Evolutionary conservation across 1,140 invertebrate genomes (phyloP), one percentile per base, ranked within the genome.

Genomic region (Anoplolepis gracilipes): DNA sequence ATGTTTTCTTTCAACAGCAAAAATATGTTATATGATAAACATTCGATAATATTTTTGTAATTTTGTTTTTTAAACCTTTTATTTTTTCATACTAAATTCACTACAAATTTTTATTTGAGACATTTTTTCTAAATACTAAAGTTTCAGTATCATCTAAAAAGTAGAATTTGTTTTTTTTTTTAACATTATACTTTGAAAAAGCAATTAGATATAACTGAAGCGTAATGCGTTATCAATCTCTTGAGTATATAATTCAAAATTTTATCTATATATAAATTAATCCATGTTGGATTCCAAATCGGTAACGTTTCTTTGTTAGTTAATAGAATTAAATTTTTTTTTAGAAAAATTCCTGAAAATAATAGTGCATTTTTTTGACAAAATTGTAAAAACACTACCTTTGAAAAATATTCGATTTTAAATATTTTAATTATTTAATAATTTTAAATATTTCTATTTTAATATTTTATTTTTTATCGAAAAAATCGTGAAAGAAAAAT

Each of bases 41-140:
- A n/a, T 25, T n/a, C 28, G 16, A 76, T 28, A 39, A 22, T 55
- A 0, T 73, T 61, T 76, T 61, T 16, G 6, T 16, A 42, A 62
- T 28, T 25, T 5, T 53, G 16, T 33, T 53, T 33, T 72, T 10
- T 19, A 4, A 72, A 33, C 0, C 22, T 49, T 70, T 7, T 39
- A 39, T 39, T 19, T 25, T 39, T 13, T 22, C 25, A 25, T 1
- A 16, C 5, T 61, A 33, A 59, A 76, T 42, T 53, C 25, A 28
- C 1, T 28, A 22, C 5, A 76, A 76, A 61, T 39, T 76, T 76
- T 76, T 59, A 76, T 39, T 28, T 0, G 2, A 73, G 8, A 76
- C 6, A 59, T 25, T 76, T 62, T 59, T 6, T 25, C 5, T 59
- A n/a, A n/a, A 62, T 62, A 36, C 16, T 61, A 28, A 76, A 75